phyloP scores from a whole-genome alignment of 2,888 invertebrate species.

The Thelaira solivaga region DNA sequence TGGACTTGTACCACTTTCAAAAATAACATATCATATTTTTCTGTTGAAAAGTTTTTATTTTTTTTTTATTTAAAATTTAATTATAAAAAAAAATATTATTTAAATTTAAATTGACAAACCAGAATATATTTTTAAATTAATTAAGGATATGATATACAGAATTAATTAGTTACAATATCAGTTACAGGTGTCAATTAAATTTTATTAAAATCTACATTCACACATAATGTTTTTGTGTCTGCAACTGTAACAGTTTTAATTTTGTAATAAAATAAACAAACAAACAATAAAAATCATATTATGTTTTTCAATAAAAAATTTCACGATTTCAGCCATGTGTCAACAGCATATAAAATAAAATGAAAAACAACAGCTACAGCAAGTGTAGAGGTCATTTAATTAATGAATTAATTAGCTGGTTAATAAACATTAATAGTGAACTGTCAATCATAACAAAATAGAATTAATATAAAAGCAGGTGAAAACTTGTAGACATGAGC shows the following conservation, averaged over 20 bases:
- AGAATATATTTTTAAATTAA: constrained; percentile 9
- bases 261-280: background rate
- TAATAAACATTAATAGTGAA: constrained; percentile 39
- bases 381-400: constrained; percentile 40
- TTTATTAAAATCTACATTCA: background rate
- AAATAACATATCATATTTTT: too few relatives aligned
- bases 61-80: too few relatives aligned
- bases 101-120: constrained; percentile 19
- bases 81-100: constrained; percentile 19
- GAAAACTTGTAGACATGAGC: background rate
- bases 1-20: too few relatives aligned
- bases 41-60: too few relatives aligned
- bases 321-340: constrained; percentile 27
- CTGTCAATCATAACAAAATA: constrained; percentile 27
- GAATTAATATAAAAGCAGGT: constrained; percentile 17
- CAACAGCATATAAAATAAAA: constrained; percentile 17
- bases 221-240: constrained; percentile 2
- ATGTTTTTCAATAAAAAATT: background rate
- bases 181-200: constrained; percentile 32
- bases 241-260: background rate
- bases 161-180: constrained; percentile 22
- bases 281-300: background rate
- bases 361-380: constrained; percentile 1
- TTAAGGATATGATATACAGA: background rate
- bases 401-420: constrained; percentile 36